A percentile compares a stretch with the other conserved stretches of the same genome.
These are phyloP conservation scores for Percina caprodes DNA, from an alignment of 2,113 vertebrate genomes.

Conservation along the genomic window DNA sequence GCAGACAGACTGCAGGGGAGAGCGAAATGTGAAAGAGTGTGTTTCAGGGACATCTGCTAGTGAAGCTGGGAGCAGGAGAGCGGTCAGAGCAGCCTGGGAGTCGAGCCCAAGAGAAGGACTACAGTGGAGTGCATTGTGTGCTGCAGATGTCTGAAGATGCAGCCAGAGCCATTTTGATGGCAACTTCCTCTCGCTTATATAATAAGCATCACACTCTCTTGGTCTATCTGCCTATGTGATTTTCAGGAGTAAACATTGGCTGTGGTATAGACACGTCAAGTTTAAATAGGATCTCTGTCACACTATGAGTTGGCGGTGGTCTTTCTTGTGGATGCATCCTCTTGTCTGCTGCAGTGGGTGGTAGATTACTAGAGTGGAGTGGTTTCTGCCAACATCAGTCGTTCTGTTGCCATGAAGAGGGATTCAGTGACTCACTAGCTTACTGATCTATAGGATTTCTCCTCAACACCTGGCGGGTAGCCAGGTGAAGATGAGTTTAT, in stretches of 20 bases:
- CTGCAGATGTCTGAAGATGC: constrained; percentile 66
- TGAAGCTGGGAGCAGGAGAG: constrained; percentile 56
- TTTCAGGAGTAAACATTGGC: not conserved
- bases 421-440: constrained; percentile 7
- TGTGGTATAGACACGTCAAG: not conserved
- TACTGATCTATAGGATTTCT: constrained; percentile 42
- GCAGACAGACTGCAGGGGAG: constrained; percentile 68
- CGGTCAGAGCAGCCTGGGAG: constrained; percentile 42
- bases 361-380: constrained; percentile 9
- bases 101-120: constrained; percentile 26
- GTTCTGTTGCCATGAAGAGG: not conserved
- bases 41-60: constrained; percentile 74
- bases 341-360: constrained; percentile 11
- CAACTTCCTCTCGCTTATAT: constrained; percentile 48
- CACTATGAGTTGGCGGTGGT: not conserved
- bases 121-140: constrained; percentile 65
- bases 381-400: constrained; percentile 26
- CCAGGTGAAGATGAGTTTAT: constrained; percentile 21
- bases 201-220: constrained; percentile 21
- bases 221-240: not conserved
- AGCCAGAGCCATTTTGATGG: constrained; percentile 30
- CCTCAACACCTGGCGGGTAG: constrained; percentile 20
- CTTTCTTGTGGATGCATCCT: constrained; percentile 9
- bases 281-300: not conserved
- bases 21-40: constrained; percentile 54